These are phyloP conservation scores for Nilaparvata lugens DNA, from an alignment of 1,140 invertebrate genomes.

Conservation along the genomic window DNA sequence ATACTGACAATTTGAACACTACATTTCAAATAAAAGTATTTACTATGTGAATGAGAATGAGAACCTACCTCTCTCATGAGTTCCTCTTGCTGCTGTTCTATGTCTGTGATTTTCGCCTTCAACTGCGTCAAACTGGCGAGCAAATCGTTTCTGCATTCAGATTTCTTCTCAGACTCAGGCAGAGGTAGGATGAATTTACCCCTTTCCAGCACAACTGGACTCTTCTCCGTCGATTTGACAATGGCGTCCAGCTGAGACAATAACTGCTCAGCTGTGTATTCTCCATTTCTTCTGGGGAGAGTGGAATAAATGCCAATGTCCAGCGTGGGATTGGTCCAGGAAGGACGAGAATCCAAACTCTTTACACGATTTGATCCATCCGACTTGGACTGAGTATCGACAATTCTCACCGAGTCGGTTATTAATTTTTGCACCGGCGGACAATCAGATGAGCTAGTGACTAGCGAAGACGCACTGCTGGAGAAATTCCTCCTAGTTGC, in stretches of 20 bases:
- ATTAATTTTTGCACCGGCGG: not conserved
- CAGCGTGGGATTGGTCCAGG: constrained; percentile 21
- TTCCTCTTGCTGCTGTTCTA: constrained; percentile 74
- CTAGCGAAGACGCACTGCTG: not conserved
- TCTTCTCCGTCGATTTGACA: constrained; percentile 29
- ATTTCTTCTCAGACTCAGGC: constrained; percentile 36
- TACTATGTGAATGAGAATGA: not conserved
- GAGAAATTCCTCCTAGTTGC: not conserved
- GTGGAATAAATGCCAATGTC: constrained; percentile 5
- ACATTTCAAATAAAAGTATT: too few relatives aligned
- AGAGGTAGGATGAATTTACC: constrained; percentile 24
- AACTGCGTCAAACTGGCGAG: constrained; percentile 47
- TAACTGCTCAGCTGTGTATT: constrained; percentile 11
- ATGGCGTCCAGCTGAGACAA: constrained; percentile 14
- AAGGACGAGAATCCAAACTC: constrained; percentile 10
- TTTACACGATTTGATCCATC: not conserved
- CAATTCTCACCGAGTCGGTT: not conserved
- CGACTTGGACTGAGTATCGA: not conserved
- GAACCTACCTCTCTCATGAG: constrained; percentile 62
- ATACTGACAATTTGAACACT: too few relatives aligned
- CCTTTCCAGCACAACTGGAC: constrained; percentile 6
- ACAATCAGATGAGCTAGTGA: not conserved
- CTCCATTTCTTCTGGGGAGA: constrained; percentile 4
- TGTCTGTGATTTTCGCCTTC: constrained; percentile 66
- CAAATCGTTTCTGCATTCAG: constrained; percentile 41